Evolutionary conservation across 2,888 invertebrate species (phyloP).

Genomic region (Erebia aethiops): DNA sequence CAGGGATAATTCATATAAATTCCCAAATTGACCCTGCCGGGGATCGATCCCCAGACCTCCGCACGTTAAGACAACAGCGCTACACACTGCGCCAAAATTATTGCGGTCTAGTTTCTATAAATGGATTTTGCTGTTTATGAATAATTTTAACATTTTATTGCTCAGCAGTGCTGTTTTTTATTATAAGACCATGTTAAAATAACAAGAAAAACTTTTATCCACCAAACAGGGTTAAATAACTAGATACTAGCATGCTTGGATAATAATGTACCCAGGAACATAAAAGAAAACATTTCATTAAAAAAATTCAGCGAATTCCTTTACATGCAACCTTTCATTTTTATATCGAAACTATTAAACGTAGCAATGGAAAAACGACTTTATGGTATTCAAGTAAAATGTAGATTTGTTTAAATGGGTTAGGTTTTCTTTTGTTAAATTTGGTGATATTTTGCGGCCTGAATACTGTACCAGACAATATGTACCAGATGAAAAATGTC

Average conservation of each 20-base stretch:
- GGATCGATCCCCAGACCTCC: no score
- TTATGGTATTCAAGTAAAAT: conserved; percentile 21
- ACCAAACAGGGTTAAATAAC: conserved; percentile 14
- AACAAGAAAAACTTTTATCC: background rate
- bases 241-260: conserved; percentile 30
- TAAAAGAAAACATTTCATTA: conserved; percentile 38
- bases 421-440: conserved; percentile 37
- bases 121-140: no score
- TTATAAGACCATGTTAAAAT: background rate
- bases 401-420: conserved; percentile 15
- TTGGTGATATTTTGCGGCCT: conserved; percentile 25
- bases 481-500: conserved; percentile 11
- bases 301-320: conserved; percentile 47
- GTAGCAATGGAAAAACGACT: conserved; percentile 16
- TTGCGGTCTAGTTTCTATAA: no score
- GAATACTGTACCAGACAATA: background rate
- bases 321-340: conserved; percentile 59
- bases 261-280: conserved; percentile 29
- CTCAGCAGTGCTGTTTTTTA: background rate
- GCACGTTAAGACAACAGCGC: no score
- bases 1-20: no score
- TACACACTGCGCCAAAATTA: no score
- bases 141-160: background rate
- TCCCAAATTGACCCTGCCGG: no score
- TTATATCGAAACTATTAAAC: conserved; percentile 51